These are phyloP conservation scores for Mactromeris polynyma DNA, from an alignment of 2,888 invertebrate genomes.

Conservation along the genomic window DNA sequence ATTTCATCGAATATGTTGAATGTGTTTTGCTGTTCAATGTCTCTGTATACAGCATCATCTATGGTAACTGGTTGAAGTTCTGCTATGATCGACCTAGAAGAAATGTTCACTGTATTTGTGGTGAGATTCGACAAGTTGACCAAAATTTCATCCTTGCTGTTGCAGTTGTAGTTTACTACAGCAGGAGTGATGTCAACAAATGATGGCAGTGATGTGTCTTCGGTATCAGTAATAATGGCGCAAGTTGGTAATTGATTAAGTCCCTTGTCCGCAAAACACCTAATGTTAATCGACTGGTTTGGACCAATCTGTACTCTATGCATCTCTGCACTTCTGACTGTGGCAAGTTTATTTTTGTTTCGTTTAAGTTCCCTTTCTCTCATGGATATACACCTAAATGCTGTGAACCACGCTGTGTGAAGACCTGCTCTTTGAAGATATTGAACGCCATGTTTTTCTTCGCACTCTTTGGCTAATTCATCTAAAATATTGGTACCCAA, in stretches of 20 bases:
- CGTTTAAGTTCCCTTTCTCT: too few species aligned
- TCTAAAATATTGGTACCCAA: background rate
- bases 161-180: background rate
- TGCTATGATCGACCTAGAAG: conserved; percentile 12
- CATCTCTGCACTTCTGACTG: background rate
- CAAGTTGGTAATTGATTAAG: conserved; percentile 4
- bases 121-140: conserved; percentile 41
- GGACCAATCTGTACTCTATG: background rate
- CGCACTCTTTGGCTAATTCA: background rate
- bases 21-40: too few species aligned
- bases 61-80: conserved; percentile 30
- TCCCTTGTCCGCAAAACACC: conserved; percentile 22
- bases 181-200: conserved; percentile 38
- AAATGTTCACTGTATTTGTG: conserved; percentile 6
- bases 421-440: background rate
- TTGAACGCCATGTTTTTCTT: background rate
- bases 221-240: background rate
- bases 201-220: background rate
- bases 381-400: too few species aligned
- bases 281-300: background rate
- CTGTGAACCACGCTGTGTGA: background rate
- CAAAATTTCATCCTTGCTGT: background rate
- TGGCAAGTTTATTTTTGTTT: background rate
- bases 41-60: conserved; percentile 18
- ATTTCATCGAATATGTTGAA: too few species aligned